Percentiles rank a stretch among this genome's conserved stretches.
Conservation (phyloP, 2,113 vertebrate genomes). For the Erythrolamprus reginae region DNA sequence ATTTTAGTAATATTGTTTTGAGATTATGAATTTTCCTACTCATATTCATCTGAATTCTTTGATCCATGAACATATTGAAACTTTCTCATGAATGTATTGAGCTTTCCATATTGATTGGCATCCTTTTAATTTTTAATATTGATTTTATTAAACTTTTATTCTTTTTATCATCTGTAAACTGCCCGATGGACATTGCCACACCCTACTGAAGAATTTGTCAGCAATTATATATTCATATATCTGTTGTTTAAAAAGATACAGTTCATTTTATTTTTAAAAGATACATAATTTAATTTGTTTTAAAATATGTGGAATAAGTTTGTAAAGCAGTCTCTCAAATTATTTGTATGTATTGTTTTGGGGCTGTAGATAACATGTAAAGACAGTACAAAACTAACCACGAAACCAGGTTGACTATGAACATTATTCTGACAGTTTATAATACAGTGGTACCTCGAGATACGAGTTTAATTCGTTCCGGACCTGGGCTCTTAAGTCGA, state of each 20-base stretch:
- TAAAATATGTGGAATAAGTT: not conserved
- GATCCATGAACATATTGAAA: not conserved
- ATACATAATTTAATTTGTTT: not conserved
- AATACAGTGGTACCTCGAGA: too few relatives aligned
- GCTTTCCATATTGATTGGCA: not conserved
- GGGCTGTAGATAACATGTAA: not conserved
- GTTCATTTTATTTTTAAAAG: not conserved
- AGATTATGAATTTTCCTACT: not conserved
- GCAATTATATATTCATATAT: not conserved
- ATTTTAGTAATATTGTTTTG: not conserved
- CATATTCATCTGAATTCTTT: not conserved
- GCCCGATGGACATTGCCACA: not conserved
- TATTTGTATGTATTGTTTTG: not conserved
- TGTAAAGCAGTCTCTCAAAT: not conserved
- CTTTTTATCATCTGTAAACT: not conserved
- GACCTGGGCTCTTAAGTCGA: too few relatives aligned
- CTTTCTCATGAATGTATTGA: not conserved
- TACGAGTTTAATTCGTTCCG: too few relatives aligned
- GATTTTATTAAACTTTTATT: not conserved
- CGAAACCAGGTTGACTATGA: not conserved
- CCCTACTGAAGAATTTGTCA: not conserved
- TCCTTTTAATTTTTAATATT: not conserved
- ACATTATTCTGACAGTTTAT: conserved; percentile 1
- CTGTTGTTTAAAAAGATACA: not conserved
- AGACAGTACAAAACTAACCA: not conserved